These are phyloP conservation scores for Chirona hameri DNA, from an alignment of 2,888 invertebrate genomes.

Conservation along the genomic window DNA sequence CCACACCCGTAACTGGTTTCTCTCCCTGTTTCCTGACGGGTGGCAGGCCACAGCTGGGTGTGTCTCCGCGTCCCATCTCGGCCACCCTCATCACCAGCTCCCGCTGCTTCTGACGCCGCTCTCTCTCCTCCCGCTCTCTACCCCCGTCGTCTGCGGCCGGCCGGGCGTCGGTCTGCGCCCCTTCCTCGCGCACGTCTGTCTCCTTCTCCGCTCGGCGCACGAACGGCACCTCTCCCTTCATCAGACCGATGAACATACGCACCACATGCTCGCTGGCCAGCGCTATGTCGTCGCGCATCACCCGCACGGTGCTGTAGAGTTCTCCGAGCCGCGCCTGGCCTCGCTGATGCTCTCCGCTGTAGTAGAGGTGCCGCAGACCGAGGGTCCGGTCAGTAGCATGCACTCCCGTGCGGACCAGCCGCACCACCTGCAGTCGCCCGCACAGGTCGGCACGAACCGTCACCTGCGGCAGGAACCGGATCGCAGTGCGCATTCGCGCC, in stretches of 20 bases:
- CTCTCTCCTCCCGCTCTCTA: neutral
- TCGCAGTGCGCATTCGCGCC: neutral
- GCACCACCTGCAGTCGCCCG: neutral
- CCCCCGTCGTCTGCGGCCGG: neutral
- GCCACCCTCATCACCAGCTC: neutral
- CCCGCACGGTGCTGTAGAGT: neutral
- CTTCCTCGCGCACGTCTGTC: neutral
- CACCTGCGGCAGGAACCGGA: neutral
- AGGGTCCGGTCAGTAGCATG: neutral
- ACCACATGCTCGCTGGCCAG: slow-evolving; percentile 9
- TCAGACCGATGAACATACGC: slow-evolving; percentile 3
- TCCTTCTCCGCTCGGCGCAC: neutral
- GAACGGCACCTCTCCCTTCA: slow-evolving; percentile 7
- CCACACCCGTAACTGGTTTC: neutral
- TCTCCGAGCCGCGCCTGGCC: neutral
- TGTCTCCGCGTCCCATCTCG: neutral
- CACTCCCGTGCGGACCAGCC: neutral
- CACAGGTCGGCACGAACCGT: neutral
- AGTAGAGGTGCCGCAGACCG: neutral
- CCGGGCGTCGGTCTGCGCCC: neutral
- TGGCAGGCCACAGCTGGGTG: neutral
- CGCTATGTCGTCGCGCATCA: neutral
- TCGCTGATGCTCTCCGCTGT: slow-evolving; percentile 1
- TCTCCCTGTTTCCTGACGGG: neutral
- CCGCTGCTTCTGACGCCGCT: neutral